Conservation (phyloP, 1,140 invertebrate species). For the Popillia japonica region DNA sequence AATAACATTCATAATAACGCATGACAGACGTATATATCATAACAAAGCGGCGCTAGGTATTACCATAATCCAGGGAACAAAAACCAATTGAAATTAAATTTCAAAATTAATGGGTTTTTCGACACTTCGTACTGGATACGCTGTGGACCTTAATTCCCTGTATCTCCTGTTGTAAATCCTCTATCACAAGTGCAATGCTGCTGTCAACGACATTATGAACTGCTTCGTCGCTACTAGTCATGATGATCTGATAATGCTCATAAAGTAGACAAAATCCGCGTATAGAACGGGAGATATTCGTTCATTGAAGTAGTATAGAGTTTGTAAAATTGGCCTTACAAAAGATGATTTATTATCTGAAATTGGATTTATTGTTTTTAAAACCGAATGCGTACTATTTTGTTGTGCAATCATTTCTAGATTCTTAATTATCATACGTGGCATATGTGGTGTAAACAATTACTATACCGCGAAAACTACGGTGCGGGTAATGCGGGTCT, state of each 20-base stretch:
- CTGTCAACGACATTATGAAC: background rate
- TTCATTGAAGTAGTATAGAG: too few relatives aligned
- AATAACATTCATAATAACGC: conserved; percentile 31
- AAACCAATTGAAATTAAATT: conserved; percentile 35
- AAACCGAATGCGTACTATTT: too few relatives aligned
- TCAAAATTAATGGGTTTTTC: conserved; percentile 34
- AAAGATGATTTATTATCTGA: too few relatives aligned
- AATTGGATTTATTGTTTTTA: too few relatives aligned
- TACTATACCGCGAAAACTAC: too few relatives aligned
- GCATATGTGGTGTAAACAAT: too few relatives aligned
- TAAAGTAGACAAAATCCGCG: background rate
- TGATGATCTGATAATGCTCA: background rate
- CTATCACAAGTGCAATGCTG: background rate
- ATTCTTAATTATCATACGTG: too few relatives aligned
- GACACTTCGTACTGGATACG: conserved; percentile 4
- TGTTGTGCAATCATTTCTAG: too few relatives aligned
- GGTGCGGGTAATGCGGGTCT: too few relatives aligned
- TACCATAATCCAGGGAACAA: conserved; percentile 31
- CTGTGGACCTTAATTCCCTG: conserved; percentile 1
- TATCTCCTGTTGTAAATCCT: conserved; percentile 5
- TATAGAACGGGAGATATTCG: too few relatives aligned
- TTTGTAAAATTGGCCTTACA: too few relatives aligned
- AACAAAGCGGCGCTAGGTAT: conserved; percentile 16
- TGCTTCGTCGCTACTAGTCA: background rate
- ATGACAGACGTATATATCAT: conserved; percentile 25